Conservation (phyloP, 1,140 invertebrate species). For the Eriosoma lanigerum region DNA sequence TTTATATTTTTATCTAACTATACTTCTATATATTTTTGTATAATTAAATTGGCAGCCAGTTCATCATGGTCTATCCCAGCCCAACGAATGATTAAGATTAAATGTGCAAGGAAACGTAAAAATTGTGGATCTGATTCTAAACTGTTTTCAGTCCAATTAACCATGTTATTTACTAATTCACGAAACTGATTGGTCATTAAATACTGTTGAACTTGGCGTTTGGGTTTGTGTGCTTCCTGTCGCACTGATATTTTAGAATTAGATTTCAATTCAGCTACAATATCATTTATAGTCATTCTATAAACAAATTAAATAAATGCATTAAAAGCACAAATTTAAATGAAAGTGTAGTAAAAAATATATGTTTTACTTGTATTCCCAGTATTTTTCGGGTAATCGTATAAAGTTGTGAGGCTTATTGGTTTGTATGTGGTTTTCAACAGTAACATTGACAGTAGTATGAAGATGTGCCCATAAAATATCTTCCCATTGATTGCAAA, state of each 20-base stretch:
- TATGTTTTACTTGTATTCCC: constrained; percentile 68
- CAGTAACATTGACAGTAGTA: constrained; percentile 78
- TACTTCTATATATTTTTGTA: constrained; percentile 49
- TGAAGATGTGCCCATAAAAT: constrained; percentile 85
- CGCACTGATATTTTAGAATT: constrained; percentile 62
- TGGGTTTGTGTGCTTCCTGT: constrained; percentile 63
- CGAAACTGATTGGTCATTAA: constrained; percentile 74
- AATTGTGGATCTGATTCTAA: constrained; percentile 61
- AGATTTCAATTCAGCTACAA: constrained; percentile 68
- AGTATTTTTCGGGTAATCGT: constrained; percentile 74
- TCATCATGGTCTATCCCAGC: constrained; percentile 64
- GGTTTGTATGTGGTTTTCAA: constrained; percentile 74
- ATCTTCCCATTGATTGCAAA: constrained; percentile 84
- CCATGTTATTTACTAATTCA: constrained; percentile 66
- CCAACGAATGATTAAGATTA: constrained; percentile 78
- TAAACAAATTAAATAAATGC: neutral
- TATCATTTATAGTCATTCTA: constrained; percentile 70
- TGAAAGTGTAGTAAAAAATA: neutral
- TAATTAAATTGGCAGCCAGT: neutral
- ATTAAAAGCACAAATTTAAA: neutral
- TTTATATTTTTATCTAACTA: neutral
- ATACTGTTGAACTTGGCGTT: constrained; percentile 74
- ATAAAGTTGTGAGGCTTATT: constrained; percentile 62
- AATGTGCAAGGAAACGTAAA: constrained; percentile 78
- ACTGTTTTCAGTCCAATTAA: constrained; percentile 55